These are phyloP conservation scores for Orussus abietinus DNA, from an alignment of 1,140 invertebrate genomes.

Conservation along the genomic window DNA sequence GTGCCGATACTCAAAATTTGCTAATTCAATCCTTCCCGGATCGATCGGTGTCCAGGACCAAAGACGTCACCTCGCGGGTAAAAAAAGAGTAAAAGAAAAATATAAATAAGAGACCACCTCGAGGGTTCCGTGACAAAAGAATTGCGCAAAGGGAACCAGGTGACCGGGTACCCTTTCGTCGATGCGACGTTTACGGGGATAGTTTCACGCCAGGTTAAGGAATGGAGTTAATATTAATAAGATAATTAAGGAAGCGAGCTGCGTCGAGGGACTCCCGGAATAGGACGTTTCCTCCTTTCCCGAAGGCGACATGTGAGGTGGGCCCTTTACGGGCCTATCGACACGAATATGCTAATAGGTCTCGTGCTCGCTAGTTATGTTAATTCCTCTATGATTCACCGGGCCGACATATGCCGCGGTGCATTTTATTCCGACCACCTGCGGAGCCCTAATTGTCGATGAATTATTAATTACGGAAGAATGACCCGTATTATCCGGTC, in stretches of 20 bases:
- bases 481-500: constrained; percentile 13
- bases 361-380: constrained; percentile 41
- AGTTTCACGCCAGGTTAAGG: too few species aligned
- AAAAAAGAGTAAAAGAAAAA: too few species aligned
- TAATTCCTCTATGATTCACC: constrained; percentile 49
- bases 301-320: constrained; percentile 26
- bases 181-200: too few species aligned
- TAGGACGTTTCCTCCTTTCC: constrained; percentile 17
- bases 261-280: constrained; percentile 5
- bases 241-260: constrained; percentile 23
- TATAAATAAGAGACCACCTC: too few species aligned
- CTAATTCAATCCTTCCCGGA: constrained; percentile 42
- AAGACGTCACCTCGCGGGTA: too few species aligned
- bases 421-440: constrained; percentile 43
- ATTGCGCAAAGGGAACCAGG: too few species aligned
- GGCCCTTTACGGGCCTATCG: constrained; percentile 29
- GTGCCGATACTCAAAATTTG: constrained; percentile 44
- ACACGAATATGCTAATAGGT: constrained; percentile 44
- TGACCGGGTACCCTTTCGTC: too few species aligned
- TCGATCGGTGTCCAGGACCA: too few species aligned
- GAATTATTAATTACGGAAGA: constrained; percentile 37
- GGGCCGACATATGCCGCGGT: constrained; percentile 40
- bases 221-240: too few species aligned
- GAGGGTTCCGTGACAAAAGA: too few species aligned
- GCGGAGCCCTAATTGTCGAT: constrained; percentile 41